Evolutionary conservation across 2,888 invertebrate species (phyloP).

Genomic region (Drosophila demipolita): DNA sequence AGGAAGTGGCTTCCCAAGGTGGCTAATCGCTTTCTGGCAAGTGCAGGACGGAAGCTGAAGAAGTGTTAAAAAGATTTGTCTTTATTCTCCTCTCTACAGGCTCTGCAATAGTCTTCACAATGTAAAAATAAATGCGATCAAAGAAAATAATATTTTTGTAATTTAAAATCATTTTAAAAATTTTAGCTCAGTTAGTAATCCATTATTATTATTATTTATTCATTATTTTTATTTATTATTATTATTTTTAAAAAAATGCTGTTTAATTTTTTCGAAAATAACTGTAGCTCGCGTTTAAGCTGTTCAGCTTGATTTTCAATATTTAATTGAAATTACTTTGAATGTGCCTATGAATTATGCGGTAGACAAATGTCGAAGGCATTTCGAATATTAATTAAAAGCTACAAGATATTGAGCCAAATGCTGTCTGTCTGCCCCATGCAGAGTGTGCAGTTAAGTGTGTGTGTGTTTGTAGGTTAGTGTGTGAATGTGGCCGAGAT

Average conservation of each 20-base stretch:
- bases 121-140: no score
- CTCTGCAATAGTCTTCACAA: neutral
- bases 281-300: conserved; percentile 19
- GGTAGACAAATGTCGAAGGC: conserved; percentile 51
- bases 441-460: conserved; percentile 42
- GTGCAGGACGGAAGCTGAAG: neutral
- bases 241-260: neutral
- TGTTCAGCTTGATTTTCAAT: conserved; percentile 29
- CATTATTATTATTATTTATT: neutral
- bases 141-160: no score
- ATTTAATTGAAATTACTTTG: conserved; percentile 57
- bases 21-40: neutral
- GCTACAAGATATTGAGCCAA: conserved; percentile 53
- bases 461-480: conserved; percentile 16
- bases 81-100: no score
- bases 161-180: no score
- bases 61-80: neutral
- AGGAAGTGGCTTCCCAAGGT: neutral
- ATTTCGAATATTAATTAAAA: conserved; percentile 65
- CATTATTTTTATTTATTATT: neutral
- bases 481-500: conserved; percentile 71
- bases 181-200: neutral
- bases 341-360: conserved; percentile 54
- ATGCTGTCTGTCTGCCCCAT: conserved; percentile 57
- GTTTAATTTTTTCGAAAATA: neutral